phyloP scores from a whole-genome alignment of 1,140 invertebrate genomes.

The Neodiprion fabricii region DNA sequence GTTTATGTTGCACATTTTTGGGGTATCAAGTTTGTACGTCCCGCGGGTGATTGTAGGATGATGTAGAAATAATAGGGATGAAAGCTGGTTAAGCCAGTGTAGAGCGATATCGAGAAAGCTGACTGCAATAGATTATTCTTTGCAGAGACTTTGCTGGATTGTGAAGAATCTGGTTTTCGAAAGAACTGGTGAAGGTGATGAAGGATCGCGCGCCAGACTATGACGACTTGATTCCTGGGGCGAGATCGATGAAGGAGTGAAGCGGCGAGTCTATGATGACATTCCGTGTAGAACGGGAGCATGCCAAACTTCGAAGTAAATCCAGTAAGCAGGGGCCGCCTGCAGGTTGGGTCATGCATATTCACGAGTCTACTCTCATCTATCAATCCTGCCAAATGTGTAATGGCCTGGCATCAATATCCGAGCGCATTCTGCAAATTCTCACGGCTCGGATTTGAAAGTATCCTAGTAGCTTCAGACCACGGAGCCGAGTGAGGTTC shows the following conservation, averaged over 20 bases:
- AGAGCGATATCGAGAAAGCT: too few species aligned
- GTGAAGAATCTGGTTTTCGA: too few species aligned
- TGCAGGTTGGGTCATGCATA: constrained; percentile 11
- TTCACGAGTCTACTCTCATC: constrained; percentile 7
- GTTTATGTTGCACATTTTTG: too few species aligned
- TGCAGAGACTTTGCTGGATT: too few species aligned
- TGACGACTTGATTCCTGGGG: not conserved
- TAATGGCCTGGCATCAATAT: constrained; percentile 13
- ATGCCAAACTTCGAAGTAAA: constrained; percentile 3
- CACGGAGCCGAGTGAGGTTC: not conserved
- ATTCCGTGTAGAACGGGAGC: not conserved
- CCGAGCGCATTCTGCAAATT: constrained; percentile 18
- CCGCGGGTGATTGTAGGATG: too few species aligned
- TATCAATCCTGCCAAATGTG: constrained; percentile 16
- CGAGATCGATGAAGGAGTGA: not conserved
- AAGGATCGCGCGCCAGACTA: too few species aligned
- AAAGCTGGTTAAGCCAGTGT: too few species aligned
- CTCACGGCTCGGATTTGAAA: constrained; percentile 20
- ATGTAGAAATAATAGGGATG: too few species aligned
- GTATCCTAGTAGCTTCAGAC: constrained; percentile 2
- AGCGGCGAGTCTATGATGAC: not conserved
- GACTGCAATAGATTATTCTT: too few species aligned
- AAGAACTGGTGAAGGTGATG: too few species aligned
- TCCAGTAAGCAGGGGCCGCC: not conserved
- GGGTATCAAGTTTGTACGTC: too few species aligned